phyloP scores from a whole-genome alignment of 2,797 vertebrate genomes.

The Morelia viridis region DNA sequence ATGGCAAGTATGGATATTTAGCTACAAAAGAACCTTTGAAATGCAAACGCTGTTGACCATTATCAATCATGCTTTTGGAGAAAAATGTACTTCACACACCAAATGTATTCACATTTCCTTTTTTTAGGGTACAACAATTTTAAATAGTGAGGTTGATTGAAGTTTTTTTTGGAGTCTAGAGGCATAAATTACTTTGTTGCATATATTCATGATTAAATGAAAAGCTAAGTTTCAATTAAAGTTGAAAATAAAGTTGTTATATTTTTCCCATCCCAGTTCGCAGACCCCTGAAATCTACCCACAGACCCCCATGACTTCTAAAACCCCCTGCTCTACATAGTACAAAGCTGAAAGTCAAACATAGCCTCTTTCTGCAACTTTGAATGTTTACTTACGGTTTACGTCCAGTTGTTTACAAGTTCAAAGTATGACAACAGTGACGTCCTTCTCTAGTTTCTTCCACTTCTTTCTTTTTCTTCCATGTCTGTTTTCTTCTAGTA shows the following conservation, averaged over 20 bases:
- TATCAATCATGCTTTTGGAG: not conserved
- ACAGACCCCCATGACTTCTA: not conserved
- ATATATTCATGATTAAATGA: not conserved
- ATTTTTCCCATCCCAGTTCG: not conserved
- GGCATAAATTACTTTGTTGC: not conserved
- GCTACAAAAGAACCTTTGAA: not conserved
- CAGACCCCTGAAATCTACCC: not conserved
- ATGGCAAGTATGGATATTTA: not conserved
- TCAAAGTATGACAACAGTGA: not conserved
- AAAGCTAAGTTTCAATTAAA: not conserved
- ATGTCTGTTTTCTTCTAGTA: not conserved
- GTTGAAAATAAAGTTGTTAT: not conserved
- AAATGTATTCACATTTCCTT: not conserved
- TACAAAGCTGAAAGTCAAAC: not conserved
- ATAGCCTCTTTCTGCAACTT: not conserved
- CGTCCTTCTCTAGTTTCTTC: not conserved
- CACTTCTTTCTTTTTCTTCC: not conserved
- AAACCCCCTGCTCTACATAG: not conserved
- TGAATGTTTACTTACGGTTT: not conserved
- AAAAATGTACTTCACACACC: not conserved
- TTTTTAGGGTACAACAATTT: not conserved
- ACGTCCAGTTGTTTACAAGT: not conserved
- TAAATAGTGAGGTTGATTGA: not conserved
- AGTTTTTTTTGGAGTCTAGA: not conserved
- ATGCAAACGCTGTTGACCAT: not conserved